A percentile compares a stretch with the other conserved stretches of the same genome.
These are phyloP conservation scores for Ectropis crepuscularia DNA, from an alignment of 2,888 invertebrate species.

Conservation along the genomic window DNA sequence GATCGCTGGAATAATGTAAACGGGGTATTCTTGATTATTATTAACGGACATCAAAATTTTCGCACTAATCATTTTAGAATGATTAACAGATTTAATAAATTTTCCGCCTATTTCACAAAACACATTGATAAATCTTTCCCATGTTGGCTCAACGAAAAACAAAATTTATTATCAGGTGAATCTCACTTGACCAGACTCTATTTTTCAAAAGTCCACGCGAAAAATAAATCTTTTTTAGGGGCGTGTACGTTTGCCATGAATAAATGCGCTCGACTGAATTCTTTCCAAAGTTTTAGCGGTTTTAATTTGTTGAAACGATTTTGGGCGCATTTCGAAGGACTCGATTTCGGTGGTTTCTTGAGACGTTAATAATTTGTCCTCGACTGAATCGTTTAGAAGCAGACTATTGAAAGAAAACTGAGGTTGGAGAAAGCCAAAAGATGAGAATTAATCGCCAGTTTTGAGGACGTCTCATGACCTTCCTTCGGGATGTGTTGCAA, in stretches of 20 bases:
- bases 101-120: background rate
- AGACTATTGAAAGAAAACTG: conserved; percentile 7
- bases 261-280: conserved; percentile 19
- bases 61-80: too few relatives aligned
- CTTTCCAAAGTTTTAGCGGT: conserved; percentile 17
- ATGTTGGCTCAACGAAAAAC: background rate
- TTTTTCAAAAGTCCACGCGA: conserved; percentile 6
- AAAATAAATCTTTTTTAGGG: conserved; percentile 19
- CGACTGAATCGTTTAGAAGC: conserved; percentile 15
- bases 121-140: background rate
- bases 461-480: conserved; percentile 3
- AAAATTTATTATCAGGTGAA: conserved; percentile 5
- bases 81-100: too few relatives aligned
- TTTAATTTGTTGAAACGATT: conserved; percentile 27
- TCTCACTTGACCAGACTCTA: conserved; percentile 8
- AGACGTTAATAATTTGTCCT: conserved; percentile 24
- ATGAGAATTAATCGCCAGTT: conserved; percentile 8
- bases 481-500: background rate
- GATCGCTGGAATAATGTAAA: too few relatives aligned
- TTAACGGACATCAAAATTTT: too few relatives aligned
- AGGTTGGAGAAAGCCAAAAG: conserved; percentile 6
- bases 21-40: too few relatives aligned
- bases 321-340: conserved; percentile 14
- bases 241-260: conserved; percentile 17
- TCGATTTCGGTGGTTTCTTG: conserved; percentile 14